phyloP scores from a whole-genome alignment of 2,888 invertebrate genomes.

The Platycheirus albimanus region DNA sequence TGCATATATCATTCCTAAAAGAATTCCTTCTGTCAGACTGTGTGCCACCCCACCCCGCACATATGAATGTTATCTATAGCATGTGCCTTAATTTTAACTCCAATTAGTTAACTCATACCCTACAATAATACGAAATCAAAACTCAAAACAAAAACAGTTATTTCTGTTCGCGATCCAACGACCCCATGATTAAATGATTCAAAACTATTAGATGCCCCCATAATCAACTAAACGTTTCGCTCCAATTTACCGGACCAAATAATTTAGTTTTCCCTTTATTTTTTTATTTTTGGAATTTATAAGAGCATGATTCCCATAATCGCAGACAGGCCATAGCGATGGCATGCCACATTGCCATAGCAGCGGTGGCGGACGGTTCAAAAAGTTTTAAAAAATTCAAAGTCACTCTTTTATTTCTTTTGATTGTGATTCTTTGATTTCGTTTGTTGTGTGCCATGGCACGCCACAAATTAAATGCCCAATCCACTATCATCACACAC shows the following conservation, averaged over 20 bases:
- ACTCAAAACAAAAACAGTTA: slow-evolving; percentile 62
- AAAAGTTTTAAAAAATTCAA: slow-evolving; percentile 55
- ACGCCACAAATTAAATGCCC: slow-evolving; percentile 48
- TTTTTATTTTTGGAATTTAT: no score
- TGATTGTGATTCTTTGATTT: slow-evolving; percentile 65
- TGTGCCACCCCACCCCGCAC: not conserved
- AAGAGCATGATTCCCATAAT: slow-evolving; percentile 55
- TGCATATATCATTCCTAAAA: not conserved
- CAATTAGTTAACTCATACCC: slow-evolving; percentile 57
- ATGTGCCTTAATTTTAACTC: slow-evolving; percentile 38
- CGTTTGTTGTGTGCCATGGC: slow-evolving; percentile 32
- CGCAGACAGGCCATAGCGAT: not conserved
- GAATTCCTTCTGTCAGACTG: not conserved
- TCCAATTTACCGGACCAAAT: slow-evolving; percentile 74
- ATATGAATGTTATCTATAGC: not conserved
- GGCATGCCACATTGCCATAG: no score
- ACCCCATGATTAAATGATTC: slow-evolving; percentile 71
- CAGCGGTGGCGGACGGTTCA: no score
- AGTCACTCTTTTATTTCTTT: slow-evolving; percentile 62
- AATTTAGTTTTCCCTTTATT: slow-evolving; percentile 48
- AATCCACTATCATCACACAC: slow-evolving; percentile 20
- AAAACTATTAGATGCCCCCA: slow-evolving; percentile 71
- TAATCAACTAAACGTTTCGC: slow-evolving; percentile 74
- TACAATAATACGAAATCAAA: slow-evolving; percentile 46
- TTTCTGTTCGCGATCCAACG: slow-evolving; percentile 57